Evolutionary conservation across 2,113 vertebrate genomes (phyloP), one percentile per base, ranked within the genome.

Genomic region (Vulpes vulpes): DNA sequence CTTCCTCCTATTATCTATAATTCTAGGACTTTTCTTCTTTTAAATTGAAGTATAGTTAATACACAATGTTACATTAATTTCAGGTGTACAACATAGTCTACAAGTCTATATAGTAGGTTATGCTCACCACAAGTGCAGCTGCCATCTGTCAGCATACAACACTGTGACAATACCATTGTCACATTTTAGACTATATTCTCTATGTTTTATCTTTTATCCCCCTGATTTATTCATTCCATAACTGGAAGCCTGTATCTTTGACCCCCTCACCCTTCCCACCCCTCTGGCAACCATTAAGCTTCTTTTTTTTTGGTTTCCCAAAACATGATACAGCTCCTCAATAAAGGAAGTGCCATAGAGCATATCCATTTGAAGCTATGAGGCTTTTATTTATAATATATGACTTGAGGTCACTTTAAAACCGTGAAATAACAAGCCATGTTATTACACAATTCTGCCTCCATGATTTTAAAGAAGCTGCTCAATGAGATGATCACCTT

Each of bases 321-420:
- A 67, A 86, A 3, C 17, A 20, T 82, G 22, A 5, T 30, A 35
- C 10, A 38, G 10, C 2, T 35, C 11, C 57, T 88, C 78, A 49
- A 55, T 67, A 88, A 95, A 67, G 15, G 23, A 19, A 80, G 25
- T 60, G 55, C 10, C 59, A 71, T 11, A 4, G 4, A 35, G 7
- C 51, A 88, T 35, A 57, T n/a, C 3, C 8, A 83, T 59, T 73
- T 79, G 62, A 92, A 95, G 43, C 17, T 78, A 53, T 4, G 11
- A 69, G 35, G 32, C 25, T 81, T 95, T 82, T 60, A 51, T 88
- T 92, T 73, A 38, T 62, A 78, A 71, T 83, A 71, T 76, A 95
- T 89, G 38, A 95, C 38, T 87, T 80, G 59, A 43, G 80, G 20
- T 74, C 55, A 79, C 30, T 60, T 62, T 74, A 86, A 92, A 95